A percentile compares a stretch with the other conserved stretches of the same genome.
Conservation (phyloP, 1,140 invertebrate species). For the Cotesia chilonis region DNA sequence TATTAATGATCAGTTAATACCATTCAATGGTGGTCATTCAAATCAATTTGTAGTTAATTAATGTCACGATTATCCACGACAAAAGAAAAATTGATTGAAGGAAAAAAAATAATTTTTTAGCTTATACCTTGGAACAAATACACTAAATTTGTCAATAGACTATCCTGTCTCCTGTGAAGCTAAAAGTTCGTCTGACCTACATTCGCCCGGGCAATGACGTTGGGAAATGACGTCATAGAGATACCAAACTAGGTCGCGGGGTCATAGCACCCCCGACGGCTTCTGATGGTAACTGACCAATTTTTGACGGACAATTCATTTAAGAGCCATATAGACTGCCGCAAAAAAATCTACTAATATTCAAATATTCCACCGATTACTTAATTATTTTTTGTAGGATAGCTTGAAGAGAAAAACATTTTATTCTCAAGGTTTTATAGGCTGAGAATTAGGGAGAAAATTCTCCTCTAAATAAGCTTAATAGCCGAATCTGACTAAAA, state of each 20-base stretch:
- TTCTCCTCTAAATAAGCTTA: too few species aligned
- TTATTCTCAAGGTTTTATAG: too few species aligned
- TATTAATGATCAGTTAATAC: too few species aligned
- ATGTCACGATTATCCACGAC: too few species aligned
- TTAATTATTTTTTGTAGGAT: too few species aligned
- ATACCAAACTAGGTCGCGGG: conserved; percentile 50
- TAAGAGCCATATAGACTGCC: neutral
- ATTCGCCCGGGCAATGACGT: conserved; percentile 60
- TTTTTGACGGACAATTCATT: conserved; percentile 39
- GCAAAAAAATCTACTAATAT: neutral
- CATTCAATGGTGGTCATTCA: too few species aligned
- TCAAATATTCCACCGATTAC: neutral
- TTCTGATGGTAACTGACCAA: conserved; percentile 34
- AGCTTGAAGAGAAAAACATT: too few species aligned
- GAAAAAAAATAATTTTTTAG: conserved; percentile 1
- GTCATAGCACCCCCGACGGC: conserved; percentile 48
- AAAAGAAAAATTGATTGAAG: neutral
- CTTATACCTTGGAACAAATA: conserved; percentile 5
- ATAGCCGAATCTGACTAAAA: too few species aligned
- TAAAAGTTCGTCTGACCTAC: conserved; percentile 51
- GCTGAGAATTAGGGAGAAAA: too few species aligned
- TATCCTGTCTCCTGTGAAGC: conserved; percentile 43
- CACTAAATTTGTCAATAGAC: conserved; percentile 53
- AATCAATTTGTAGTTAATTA: too few species aligned
- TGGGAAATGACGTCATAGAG: conserved; percentile 52